These are phyloP conservation scores for Drosophila monieri DNA, from an alignment of 2,888 invertebrate species.

Conservation along the genomic window DNA sequence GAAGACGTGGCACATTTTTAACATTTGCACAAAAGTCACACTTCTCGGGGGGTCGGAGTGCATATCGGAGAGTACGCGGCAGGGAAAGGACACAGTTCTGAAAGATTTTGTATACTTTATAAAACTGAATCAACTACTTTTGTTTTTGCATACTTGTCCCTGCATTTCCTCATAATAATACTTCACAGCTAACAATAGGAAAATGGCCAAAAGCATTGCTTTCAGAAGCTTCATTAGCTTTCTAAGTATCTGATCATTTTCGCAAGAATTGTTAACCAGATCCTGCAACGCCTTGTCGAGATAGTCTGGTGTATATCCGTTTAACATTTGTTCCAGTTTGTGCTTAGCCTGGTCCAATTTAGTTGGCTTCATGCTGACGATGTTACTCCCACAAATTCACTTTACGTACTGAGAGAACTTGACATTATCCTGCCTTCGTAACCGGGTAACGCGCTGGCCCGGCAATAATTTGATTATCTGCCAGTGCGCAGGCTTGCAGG, in stretches of 20 bases:
- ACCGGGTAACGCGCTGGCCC: slow-evolving; percentile 57
- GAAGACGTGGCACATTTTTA: slow-evolving; percentile 87
- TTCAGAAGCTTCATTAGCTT: slow-evolving; percentile 28
- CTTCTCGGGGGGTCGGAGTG: slow-evolving; percentile 91
- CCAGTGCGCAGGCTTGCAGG: slow-evolving; percentile 49
- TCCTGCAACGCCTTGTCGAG: slow-evolving; percentile 23
- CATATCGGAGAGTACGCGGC: slow-evolving; percentile 74
- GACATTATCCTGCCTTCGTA: slow-evolving; percentile 21
- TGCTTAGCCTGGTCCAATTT: slow-evolving; percentile 53
- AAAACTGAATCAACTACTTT: neutral
- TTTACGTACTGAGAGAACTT: slow-evolving; percentile 45
- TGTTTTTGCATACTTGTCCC: slow-evolving; percentile 55
- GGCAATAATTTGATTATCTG: slow-evolving; percentile 81
- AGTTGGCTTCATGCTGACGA: slow-evolving; percentile 19
- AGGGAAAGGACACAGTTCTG: slow-evolving; percentile 71
- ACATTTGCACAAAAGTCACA: slow-evolving; percentile 91
- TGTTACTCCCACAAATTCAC: slow-evolving; percentile 45
- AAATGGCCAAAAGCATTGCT: slow-evolving; percentile 36
- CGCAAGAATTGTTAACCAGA: slow-evolving; percentile 31
- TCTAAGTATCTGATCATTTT: slow-evolving; percentile 2
- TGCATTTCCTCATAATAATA: slow-evolving; percentile 70
- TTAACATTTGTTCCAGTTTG: slow-evolving; percentile 56
- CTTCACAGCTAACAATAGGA: slow-evolving; percentile 30
- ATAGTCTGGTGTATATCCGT: slow-evolving; percentile 25
- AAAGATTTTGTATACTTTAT: neutral